These are phyloP conservation scores for Notospermus geniculatus DNA, from an alignment of 1,140 invertebrate genomes.

Conservation along the genomic window DNA sequence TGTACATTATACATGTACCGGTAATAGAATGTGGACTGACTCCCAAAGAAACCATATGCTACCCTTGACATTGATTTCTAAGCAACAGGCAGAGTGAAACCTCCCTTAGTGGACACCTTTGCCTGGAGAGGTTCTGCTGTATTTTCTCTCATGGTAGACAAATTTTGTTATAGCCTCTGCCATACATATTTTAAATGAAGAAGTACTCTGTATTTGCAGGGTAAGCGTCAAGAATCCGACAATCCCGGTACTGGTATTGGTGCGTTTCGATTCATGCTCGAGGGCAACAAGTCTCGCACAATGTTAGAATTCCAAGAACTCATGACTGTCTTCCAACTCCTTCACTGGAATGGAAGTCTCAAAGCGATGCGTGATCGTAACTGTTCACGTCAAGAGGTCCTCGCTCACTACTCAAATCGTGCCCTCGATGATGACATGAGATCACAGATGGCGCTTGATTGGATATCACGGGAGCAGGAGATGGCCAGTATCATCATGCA, in stretches of 20 bases:
- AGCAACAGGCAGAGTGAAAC: no score
- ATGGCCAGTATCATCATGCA: conserved; percentile 73
- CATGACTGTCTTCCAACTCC: conserved; percentile 93
- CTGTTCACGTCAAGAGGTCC: conserved; percentile 90
- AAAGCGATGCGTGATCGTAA: conserved; percentile 85
- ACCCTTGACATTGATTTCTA: no score
- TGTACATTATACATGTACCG: no score
- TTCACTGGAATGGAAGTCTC: conserved; percentile 94
- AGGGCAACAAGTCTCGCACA: conserved; percentile 86
- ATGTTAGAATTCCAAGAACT: conserved; percentile 96
- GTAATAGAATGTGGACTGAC: no score
- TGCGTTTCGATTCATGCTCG: conserved; percentile 92
- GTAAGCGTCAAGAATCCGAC: conserved; percentile 62
- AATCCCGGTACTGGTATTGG: conserved; percentile 78
- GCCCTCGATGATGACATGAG: conserved; percentile 89
- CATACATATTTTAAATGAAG: neutral
- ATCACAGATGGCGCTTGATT: conserved; percentile 92
- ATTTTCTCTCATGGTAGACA: no score
- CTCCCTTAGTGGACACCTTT: no score
- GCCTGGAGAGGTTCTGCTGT: no score
- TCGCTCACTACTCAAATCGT: conserved; percentile 90
- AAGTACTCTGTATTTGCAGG: conserved; percentile 38
- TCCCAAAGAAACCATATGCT: no score
- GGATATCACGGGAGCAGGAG: conserved; percentile 87
- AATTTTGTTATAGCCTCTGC: no score